These are phyloP conservation scores for Castor canadensis DNA, from an alignment of 2,113 vertebrate species.

Conservation along the genomic window DNA sequence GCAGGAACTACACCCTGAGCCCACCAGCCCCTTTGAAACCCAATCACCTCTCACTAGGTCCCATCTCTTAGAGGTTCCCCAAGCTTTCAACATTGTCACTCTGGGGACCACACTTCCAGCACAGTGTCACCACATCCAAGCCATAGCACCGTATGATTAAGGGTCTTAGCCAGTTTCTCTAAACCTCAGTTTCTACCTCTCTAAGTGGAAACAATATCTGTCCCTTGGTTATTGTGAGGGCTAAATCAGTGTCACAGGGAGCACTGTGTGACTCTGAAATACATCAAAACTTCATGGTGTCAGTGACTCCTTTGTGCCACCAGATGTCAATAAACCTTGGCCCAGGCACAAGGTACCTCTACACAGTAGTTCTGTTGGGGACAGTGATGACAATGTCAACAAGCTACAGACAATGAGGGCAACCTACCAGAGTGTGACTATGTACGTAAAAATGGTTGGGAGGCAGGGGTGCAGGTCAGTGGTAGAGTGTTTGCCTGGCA, in stretches of 20 bases:
- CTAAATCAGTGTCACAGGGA: too few relatives aligned
- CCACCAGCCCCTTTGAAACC: background rate
- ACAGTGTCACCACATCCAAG: too few relatives aligned
- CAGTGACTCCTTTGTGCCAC: background rate
- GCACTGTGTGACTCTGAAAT: background rate
- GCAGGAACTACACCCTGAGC: background rate
- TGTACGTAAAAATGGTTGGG: background rate
- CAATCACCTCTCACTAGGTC: background rate
- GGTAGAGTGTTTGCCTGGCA: background rate
- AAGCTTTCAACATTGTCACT: background rate
- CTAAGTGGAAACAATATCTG: too few relatives aligned
- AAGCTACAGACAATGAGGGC: background rate
- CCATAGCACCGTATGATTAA: too few relatives aligned
- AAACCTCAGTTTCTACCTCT: background rate
- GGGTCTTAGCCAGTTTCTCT: background rate
- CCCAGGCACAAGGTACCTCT: background rate
- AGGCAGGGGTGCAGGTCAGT: background rate
- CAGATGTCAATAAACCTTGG: background rate
- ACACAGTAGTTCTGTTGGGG: background rate
- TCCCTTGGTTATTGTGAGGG: background rate
- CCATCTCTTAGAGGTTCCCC: background rate
- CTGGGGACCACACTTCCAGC: background rate
- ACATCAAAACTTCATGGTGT: background rate
- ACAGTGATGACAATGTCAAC: fast-evolving
- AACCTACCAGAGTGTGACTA: fast-evolving